Percentiles rank a stretch among this genome's conserved stretches.
phyloP scores from a whole-genome alignment of 2,888 invertebrate genomes.

The Cecidostiba fungosa region DNA sequence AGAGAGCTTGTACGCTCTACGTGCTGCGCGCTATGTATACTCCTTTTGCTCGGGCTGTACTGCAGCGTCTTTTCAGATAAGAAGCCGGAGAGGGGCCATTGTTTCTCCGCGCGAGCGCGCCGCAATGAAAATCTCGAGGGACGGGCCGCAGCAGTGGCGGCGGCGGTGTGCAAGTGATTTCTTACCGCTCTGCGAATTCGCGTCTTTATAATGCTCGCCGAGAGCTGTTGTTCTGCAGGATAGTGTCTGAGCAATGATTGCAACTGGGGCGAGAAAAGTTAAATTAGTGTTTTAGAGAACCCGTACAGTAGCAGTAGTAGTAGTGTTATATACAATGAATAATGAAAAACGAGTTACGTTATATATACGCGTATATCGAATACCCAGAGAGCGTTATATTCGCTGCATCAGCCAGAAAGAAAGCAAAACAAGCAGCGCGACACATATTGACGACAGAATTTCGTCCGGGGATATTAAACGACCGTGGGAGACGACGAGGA shows the following conservation, averaged over 20 bases:
- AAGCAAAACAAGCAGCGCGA: not conserved
- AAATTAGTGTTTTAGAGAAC: not conserved
- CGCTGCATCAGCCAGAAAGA: not conserved
- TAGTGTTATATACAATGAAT: too few species aligned
- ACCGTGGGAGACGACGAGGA: not conserved
- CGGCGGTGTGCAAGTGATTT: conserved; percentile 41
- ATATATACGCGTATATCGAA: not conserved
- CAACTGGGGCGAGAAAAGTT: not conserved
- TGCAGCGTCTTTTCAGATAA: conserved; percentile 24
- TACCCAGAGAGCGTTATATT: not conserved
- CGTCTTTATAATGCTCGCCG: conserved; percentile 21
- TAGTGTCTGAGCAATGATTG: not conserved
- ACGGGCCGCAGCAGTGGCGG: not conserved
- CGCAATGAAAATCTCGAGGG: conserved; percentile 28
- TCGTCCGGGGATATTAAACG: conserved; percentile 44
- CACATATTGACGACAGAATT: conserved; percentile 52
- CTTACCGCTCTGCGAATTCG: conserved; percentile 52
- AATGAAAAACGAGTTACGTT: too few species aligned
- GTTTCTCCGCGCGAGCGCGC: conserved; percentile 11
- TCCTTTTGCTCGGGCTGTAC: not conserved
- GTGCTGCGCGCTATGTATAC: not conserved
- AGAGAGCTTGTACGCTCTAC: not conserved
- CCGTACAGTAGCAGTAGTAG: too few species aligned
- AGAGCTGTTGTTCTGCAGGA: not conserved
- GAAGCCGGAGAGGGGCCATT: conserved; percentile 12